phyloP scores from a whole-genome alignment of 2,888 invertebrate genomes.

The Parnassius orleans region DNA sequence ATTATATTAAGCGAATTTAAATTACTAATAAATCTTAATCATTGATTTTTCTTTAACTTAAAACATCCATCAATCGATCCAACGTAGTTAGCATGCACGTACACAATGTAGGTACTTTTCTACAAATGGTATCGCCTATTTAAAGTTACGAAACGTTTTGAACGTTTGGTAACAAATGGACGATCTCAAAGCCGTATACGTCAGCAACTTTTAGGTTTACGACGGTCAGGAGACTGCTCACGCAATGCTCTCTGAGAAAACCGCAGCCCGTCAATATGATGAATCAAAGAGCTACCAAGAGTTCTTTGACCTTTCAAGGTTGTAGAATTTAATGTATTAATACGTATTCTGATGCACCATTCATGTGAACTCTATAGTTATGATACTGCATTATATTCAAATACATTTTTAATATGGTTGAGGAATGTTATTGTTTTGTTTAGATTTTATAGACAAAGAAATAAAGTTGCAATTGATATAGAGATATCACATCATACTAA shows the following conservation, averaged over 20 bases:
- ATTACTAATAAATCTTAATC: no score
- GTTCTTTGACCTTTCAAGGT: slow-evolving; percentile 45
- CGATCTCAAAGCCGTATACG: slow-evolving; percentile 19
- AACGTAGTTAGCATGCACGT: no score
- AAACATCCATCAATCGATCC: no score
- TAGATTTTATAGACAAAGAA: slow-evolving; percentile 21
- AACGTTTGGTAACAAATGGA: slow-evolving; percentile 18
- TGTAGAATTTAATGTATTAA: slow-evolving; percentile 25
- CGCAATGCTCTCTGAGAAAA: slow-evolving; percentile 27
- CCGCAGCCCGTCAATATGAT: slow-evolving; percentile 32
- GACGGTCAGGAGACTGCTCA: slow-evolving; percentile 19
- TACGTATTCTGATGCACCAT: slow-evolving; percentile 15
- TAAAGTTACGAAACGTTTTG: slow-evolving; percentile 3
- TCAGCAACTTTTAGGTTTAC: slow-evolving; percentile 28
- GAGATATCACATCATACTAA: no score
- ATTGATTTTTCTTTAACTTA: no score
- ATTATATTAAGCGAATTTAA: no score
- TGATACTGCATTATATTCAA: slow-evolving; percentile 55
- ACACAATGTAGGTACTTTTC: neutral
- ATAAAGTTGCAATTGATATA: no score
- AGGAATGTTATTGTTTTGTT: slow-evolving; percentile 57
- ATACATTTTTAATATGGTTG: slow-evolving; percentile 48
- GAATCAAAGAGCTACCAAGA: slow-evolving; percentile 29
- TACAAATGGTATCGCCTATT: neutral
- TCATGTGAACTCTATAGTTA: slow-evolving; percentile 31